phyloP scores from a whole-genome alignment of 53 echinoderm and acorn worm genomes.

The Echinarachnius parma region DNA sequence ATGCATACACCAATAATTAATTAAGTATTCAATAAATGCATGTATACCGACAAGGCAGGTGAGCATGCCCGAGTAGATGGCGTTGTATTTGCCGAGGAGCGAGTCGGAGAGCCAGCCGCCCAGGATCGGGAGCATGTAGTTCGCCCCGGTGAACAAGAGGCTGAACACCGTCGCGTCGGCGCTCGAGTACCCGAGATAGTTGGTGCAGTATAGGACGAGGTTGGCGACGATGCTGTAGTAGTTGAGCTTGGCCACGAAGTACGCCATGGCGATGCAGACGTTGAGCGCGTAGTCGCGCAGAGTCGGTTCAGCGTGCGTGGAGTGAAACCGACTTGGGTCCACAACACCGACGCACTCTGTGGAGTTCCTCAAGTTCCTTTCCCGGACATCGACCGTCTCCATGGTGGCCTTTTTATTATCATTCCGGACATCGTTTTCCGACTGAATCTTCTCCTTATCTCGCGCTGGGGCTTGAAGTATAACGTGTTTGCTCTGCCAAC shows the following conservation, averaged over 20 bases:
- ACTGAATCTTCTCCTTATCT: too few species aligned
- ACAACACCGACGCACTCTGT: too few species aligned
- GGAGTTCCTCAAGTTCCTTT: too few species aligned
- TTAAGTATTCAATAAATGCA: too few species aligned
- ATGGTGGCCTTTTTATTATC: too few species aligned
- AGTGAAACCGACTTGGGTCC: too few species aligned
- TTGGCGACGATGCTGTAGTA: slow-evolving; percentile 44
- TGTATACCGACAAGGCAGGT: slow-evolving; percentile 35
- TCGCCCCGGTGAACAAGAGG: slow-evolving; percentile 35
- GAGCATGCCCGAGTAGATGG: slow-evolving; percentile 13
- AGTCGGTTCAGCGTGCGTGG: background rate
- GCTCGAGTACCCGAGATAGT: slow-evolving; percentile 37
- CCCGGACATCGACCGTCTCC: too few species aligned
- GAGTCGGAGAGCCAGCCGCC: slow-evolving; percentile 41
- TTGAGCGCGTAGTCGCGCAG: background rate
- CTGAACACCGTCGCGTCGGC: slow-evolving; percentile 43
- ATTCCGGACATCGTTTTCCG: too few species aligned
- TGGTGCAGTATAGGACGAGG: slow-evolving; percentile 42
- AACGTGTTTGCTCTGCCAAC: too few species aligned
- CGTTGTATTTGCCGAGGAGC: slow-evolving; percentile 29
- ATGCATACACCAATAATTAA: too few species aligned
- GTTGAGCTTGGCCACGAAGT: slow-evolving; percentile 34
- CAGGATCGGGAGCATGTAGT: slow-evolving; percentile 19
- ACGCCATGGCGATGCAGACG: background rate
- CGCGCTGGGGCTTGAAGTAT: too few species aligned